Base-by-base conservation (phyloP, 1,140 invertebrate species). In the Delia radicum region DNA sequence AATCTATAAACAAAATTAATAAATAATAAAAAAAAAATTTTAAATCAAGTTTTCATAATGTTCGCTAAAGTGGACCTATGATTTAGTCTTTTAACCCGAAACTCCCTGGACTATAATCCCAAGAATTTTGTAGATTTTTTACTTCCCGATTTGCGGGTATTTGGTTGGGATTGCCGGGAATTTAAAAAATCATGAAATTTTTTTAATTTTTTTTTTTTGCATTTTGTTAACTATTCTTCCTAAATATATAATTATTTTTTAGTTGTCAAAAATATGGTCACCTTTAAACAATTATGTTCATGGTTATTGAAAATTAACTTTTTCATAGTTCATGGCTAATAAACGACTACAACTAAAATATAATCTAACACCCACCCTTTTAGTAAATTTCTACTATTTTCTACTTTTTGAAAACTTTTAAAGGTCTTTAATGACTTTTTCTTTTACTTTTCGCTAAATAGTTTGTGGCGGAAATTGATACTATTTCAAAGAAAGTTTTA, bases 321-420 rank as follows among this genome's bases (percentile, higher is more conserved):
- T 33, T 69, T 69, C 18, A 33, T 69, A 33, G 33, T 33, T 69
- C 29, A 69, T 69, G 65, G 65, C 65, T 33, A 69, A 69, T 69
- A 69, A 69, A 69, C n/a, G 21, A 33, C 15, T n/a, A 67, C 28
- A 67, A 31, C 27, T n/a, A 69, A 1, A 33, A 69, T n/a, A 69
- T 21, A 0, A 33, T 55, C 48, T 29, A 3, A 6, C 28, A 18
- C 13, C 28, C 63, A 2, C 12, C 29, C 29, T 8, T 55, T 55
- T 55, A 3, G 2, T 55, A 4, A 55, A 55, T 55, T 21, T 21
- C 21, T 21, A 21, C 18, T 21, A 55, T 4, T 0, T 21, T 18
- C 21, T 55, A 6, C 21, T 48, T 48, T 3, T 18, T 2, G 37
- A 42, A 42, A 3, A 18, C 15, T 18, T 48, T 2, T 55, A 69